Evolutionary conservation across 2,113 vertebrate species (phyloP).

Genomic region (Rhinogobius similis): DNA sequence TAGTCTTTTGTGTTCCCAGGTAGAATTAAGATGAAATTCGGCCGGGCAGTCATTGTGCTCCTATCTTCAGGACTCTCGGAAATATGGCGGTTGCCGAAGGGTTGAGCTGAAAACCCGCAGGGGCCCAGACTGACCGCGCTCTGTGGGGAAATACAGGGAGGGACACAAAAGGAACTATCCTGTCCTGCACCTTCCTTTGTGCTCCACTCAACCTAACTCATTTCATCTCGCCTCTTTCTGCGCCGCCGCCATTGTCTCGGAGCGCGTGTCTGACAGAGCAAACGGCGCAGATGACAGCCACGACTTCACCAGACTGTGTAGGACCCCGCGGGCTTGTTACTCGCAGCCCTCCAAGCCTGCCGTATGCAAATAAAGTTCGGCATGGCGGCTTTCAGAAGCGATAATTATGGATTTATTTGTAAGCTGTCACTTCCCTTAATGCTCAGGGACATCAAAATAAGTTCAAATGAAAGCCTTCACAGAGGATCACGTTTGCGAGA

Average conservation of each 20-base stretch:
- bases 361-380: conserved; percentile 80
- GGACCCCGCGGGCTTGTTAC: conserved; percentile 76
- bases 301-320: conserved; percentile 70
- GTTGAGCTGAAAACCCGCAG: conserved; percentile 76
- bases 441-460: conserved; percentile 83
- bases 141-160: conserved; percentile 75
- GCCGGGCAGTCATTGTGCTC: conserved; percentile 76
- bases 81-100: conserved; percentile 74
- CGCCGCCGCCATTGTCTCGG: conserved; percentile 62
- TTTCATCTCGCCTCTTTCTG: conserved; percentile 71
- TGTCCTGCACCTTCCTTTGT: conserved; percentile 76
- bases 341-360: conserved; percentile 72
- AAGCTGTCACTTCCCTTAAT: conserved; percentile 84
- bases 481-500: conserved; percentile 78
- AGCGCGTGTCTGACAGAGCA: conserved; percentile 65
- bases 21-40: conserved; percentile 82
- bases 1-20: conserved; percentile 80
- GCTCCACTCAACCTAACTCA: conserved; percentile 72
- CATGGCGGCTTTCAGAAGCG: conserved; percentile 77
- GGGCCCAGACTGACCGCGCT: conserved; percentile 69
- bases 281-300: conserved; percentile 70
- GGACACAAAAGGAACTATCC: conserved; percentile 81
- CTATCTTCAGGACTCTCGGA: conserved; percentile 76
- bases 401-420: conserved; percentile 87
- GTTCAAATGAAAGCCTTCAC: conserved; percentile 78